Evolutionary conservation across 2,888 invertebrate genomes (phyloP), one percentile per base, ranked within the genome.

Genomic region (Cerastis rubricosa): DNA sequence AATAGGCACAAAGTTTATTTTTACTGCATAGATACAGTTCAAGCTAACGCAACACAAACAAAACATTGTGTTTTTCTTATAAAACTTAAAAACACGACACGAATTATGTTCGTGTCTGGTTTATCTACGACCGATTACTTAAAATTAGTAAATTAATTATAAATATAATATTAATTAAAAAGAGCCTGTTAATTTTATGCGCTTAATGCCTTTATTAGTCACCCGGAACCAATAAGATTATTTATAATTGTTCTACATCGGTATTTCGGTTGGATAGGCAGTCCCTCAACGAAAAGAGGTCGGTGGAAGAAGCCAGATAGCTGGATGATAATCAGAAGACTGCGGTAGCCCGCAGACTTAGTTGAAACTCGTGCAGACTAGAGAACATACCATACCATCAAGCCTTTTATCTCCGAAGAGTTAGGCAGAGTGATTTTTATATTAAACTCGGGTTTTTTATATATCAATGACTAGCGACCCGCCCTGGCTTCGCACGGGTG

Each of bases 91-190:
- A 29, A 29, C 47, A 35, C 61, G 59, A 61, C 80, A 80, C 78
- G 80, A 35, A 67, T 43, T 63, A 19, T 45, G 49, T 19, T 45
- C 80, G 83, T 80, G 80, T 1, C 49, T 40, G 54, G 35, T 76
- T 76, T 83, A 77, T 83, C 83, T 54, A 25, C 17, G 2, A 45
- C 25, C 22, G 29, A 47, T 70, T n/a, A 54, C 11, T 54, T 63
- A 35, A 67, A 78, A 83, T 61, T 76, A 70, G 43, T 49, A n/a
- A 77, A 47, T 66, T 76, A 59, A 83, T 80, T 79, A 69, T 51
- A 64, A 78, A 64, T 64, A 64, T 43, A n/a, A 43, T 25, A 43
- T 64, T n/a, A 64, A 83, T 80, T 78, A 70, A 78, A 79, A 84
- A 64, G 14, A 9, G 78, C n/a, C 2, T 47, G 40, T 40, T 78